Evolutionary conservation across 92 coral and sea anemone species (phyloP).

Genomic region (Muricea muricata): DNA sequence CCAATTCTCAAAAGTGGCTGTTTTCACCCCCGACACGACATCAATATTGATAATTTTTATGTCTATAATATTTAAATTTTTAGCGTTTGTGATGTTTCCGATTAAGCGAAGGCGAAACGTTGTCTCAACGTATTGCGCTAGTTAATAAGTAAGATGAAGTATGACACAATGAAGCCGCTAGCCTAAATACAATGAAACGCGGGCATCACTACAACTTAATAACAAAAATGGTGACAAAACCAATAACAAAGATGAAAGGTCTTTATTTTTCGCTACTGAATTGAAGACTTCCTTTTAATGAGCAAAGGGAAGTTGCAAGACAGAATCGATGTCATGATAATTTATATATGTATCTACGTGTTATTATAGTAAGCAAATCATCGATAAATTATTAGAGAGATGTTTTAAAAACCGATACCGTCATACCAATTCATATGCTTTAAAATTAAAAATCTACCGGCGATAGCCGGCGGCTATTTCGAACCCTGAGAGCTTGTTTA

Average conservation of each 20-base stretch:
- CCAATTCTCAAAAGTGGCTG: neutral
- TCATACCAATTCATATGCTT: too few relatives aligned
- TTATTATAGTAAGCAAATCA: neutral
- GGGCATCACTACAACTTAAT: constrained; percentile 1
- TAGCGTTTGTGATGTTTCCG: neutral
- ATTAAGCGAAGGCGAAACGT: neutral
- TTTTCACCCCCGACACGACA: constrained; percentile 50
- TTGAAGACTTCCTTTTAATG: neutral
- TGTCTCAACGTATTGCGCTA: neutral
- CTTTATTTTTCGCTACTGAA: neutral
- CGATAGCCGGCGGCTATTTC: too few relatives aligned
- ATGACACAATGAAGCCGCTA: constrained; percentile 25
- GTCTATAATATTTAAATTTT: neutral
- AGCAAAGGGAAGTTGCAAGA: neutral
- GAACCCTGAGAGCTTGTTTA: too few relatives aligned
- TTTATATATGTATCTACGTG: neutral
- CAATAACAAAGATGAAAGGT: neutral
- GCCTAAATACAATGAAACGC: constrained; percentile 16
- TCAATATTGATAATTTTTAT: constrained; percentile 8
- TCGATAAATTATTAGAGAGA: neutral
- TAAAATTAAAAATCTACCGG: too few relatives aligned
- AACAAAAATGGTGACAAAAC: constrained; percentile 13
- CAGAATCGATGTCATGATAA: constrained; percentile 19
- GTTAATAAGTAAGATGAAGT: constrained; percentile 8
- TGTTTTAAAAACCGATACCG: constrained; percentile 3